These are phyloP conservation scores for Serrognathus titanus DNA, from an alignment of 2,888 invertebrate genomes.

Conservation along the genomic window DNA sequence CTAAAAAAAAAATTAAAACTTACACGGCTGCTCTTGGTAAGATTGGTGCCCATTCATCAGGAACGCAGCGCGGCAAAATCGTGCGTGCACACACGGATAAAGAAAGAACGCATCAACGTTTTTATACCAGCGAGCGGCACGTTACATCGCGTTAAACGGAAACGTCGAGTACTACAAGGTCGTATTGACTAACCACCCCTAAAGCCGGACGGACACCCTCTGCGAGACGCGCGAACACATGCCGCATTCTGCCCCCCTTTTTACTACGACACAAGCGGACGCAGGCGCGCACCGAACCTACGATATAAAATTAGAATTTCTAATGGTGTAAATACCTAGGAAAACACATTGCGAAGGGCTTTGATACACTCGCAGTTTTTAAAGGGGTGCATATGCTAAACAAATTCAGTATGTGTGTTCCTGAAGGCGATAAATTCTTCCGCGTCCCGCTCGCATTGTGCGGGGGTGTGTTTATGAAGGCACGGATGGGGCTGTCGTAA, in stretches of 20 bases:
- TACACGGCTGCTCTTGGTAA: conserved; percentile 51
- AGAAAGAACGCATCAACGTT: not conserved
- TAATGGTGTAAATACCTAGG: conserved; percentile 4
- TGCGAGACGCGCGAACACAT: conserved; percentile 24
- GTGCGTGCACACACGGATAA: conserved; percentile 10
- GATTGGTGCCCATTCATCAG: conserved; percentile 53
- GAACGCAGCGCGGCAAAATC: conserved; percentile 12
- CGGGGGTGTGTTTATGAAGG: too few species aligned
- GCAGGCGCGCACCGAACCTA: conserved; percentile 16
- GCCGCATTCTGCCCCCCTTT: conserved; percentile 26
- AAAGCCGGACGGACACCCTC: conserved; percentile 27
- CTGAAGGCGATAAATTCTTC: too few species aligned
- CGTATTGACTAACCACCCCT: conserved; percentile 22
- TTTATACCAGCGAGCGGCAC: too few species aligned
- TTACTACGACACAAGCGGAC: conserved; percentile 15
- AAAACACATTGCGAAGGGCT: not conserved
- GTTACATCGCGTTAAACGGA: not conserved
- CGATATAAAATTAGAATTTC: conserved; percentile 12
- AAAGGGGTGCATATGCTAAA: too few species aligned
- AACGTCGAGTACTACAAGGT: not conserved
- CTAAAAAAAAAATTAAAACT: conserved; percentile 30
- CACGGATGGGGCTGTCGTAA: too few species aligned
- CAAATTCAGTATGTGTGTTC: too few species aligned
- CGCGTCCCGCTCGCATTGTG: too few species aligned
- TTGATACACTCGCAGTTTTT: too few species aligned